Percentiles rank a stretch among this genome's conserved stretches.
Evolutionary conservation across 2,888 invertebrate species (phyloP).

Genomic region (Zaprionus bogoriensis): DNA sequence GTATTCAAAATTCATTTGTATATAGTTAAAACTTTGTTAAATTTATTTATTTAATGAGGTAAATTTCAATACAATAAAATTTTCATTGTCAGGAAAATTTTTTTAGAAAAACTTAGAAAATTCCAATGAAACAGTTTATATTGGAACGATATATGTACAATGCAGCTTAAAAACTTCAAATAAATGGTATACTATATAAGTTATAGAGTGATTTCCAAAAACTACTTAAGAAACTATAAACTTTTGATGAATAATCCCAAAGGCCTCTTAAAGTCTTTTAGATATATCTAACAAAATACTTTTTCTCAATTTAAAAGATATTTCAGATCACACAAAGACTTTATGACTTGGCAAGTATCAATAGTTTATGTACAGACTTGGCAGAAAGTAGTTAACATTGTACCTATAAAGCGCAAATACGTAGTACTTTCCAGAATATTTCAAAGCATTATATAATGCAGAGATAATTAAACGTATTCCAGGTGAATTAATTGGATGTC

Average conservation of each 20-base stretch:
- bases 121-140: no score
- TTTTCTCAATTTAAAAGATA: no score
- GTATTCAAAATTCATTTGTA: background rate
- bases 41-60: no score
- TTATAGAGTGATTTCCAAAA: no score
- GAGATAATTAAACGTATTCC: background rate
- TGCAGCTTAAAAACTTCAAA: no score
- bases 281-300: no score
- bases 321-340: background rate
- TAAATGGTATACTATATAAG: no score
- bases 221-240: no score
- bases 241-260: background rate
- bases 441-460: slow-evolving; percentile 17
- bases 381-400: background rate
- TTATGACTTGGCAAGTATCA: slow-evolving; percentile 14
- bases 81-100: no score
- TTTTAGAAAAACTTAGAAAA: no score
- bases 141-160: no score
- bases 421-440: background rate
- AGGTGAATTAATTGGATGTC: background rate
- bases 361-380: background rate
- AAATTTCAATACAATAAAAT: no score
- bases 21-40: background rate
- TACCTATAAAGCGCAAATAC: background rate
- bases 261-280: background rate